Conservation (phyloP, 2,113 vertebrate species). For the Acrocephalus kingi region DNA sequence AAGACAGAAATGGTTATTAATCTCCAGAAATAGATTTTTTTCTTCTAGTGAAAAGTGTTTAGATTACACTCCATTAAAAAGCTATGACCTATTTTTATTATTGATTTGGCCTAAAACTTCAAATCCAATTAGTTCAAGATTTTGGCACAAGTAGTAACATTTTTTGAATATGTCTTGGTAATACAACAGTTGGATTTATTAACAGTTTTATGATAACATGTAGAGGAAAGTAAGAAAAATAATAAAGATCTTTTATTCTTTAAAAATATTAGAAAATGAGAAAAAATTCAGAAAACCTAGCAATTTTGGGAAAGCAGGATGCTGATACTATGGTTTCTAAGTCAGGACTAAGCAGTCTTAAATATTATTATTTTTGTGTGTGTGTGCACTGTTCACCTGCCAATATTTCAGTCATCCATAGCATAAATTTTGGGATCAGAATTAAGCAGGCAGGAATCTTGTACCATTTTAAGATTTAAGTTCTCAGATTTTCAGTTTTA, state of each 20-base stretch:
- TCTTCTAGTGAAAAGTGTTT: background rate
- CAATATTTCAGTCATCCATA: background rate
- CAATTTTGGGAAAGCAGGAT: background rate
- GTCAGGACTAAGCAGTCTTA: background rate
- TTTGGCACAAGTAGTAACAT: background rate
- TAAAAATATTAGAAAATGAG: background rate
- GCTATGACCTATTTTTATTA: background rate
- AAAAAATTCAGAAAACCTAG: background rate
- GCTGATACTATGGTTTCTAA: fast-evolving
- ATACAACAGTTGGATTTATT: background rate
- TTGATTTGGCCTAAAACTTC: background rate
- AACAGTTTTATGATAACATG: background rate
- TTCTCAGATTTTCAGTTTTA: background rate
- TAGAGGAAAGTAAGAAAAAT: background rate
- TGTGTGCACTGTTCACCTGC: background rate
- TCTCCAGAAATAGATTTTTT: background rate
- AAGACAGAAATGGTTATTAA: background rate
- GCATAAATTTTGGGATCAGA: background rate
- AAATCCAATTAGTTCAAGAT: background rate
- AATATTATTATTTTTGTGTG: background rate
- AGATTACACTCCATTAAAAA: background rate
- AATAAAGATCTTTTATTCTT: background rate
- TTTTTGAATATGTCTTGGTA: background rate
- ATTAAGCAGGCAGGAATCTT: background rate
- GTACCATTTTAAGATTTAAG: background rate